phyloP scores from a whole-genome alignment of 2,888 invertebrate species.

The Agapetus fuscipes region DNA sequence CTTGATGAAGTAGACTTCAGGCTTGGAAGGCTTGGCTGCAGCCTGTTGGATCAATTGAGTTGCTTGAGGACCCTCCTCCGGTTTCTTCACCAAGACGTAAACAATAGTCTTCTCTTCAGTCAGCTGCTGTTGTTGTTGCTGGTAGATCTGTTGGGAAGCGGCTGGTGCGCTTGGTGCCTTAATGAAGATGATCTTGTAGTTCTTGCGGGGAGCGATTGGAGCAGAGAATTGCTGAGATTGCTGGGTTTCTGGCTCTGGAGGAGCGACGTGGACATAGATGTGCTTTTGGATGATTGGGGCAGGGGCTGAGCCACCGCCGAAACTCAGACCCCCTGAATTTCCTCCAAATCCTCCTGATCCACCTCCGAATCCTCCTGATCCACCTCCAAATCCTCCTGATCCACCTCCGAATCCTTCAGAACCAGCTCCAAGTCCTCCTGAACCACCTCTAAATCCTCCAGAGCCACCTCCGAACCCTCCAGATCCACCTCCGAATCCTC shows the following conservation, averaged over 20 bases:
- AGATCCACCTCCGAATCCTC: conserved; percentile 3
- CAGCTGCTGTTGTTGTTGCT: conserved; percentile 44
- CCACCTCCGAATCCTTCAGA: background rate
- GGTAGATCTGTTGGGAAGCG: conserved; percentile 64
- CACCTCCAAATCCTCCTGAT: background rate
- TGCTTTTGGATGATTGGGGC: conserved; percentile 63
- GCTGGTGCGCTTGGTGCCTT: conserved; percentile 71
- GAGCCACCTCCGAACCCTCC: background rate
- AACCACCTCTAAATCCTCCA: conserved; percentile 3
- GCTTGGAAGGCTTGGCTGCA: conserved; percentile 62
- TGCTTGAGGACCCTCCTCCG: conserved; percentile 50
- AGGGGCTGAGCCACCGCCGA: background rate
- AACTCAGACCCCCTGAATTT: background rate
- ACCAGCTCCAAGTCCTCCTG: background rate
- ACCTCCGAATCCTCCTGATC: background rate
- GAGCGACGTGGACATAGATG: conserved; percentile 63
- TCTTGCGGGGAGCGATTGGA: conserved; percentile 56
- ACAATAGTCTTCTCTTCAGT: conserved; percentile 72
- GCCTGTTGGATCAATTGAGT: conserved; percentile 65
- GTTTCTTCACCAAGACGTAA: conserved; percentile 73
- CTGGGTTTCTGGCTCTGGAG: background rate
- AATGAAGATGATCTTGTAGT: conserved; percentile 80
- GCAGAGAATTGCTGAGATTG: conserved; percentile 33
- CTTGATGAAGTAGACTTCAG: conserved; percentile 76
- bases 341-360: conserved; percentile 4